Base-by-base conservation (phyloP, 2,113 vertebrate genomes). In the Mionectes macconnelli region DNA sequence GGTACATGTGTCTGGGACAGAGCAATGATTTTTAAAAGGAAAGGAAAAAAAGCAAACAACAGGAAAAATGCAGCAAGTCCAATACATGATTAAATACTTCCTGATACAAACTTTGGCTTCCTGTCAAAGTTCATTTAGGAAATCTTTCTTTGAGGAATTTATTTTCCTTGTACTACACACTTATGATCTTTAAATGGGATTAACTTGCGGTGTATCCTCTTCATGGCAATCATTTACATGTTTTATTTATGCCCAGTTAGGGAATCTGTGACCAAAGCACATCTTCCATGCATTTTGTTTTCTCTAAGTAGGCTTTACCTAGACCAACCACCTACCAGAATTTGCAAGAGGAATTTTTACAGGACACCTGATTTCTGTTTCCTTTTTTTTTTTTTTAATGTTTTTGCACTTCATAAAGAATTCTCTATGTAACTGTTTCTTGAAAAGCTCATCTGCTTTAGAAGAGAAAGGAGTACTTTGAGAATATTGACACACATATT, bases 141-240 rank as follows among this genome's bases (percentile, higher is more conserved):
- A 86, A 72, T 72, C 80, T 93, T 93, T 49, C 63, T 83, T 81
- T 66, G 74, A 96, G 63, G 53, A 88, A 86, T 81, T 86, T 93
- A 56, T 89, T 92, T 92, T 92, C 45, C 73, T 96, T 84, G 44
- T 69, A 37, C 42, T 78, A 37, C 49, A 69, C 24, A 11, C 50
- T 63, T 92, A 44, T 81, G 78, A 88, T 93, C 45, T 93, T 63
- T 67, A 79, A 94, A 87, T 68, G 84, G 60, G 72, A 81, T 78
- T 96, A 91, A 68, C 30, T 75, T 89, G 33, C 19, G 73, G 27
- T 39, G 5, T 72, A 37, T 91, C 87, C 23, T 85, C 42, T 95
- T 87, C 14, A 23, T 83, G 64, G n/a, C 25, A 85, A 81, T 64
- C 7, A 33, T 49, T 80, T 89, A 39, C 18, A 10, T 87, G 25